Evolutionary conservation across 2,888 invertebrate species (phyloP).

Genomic region (Anagyrus pseudococci): DNA sequence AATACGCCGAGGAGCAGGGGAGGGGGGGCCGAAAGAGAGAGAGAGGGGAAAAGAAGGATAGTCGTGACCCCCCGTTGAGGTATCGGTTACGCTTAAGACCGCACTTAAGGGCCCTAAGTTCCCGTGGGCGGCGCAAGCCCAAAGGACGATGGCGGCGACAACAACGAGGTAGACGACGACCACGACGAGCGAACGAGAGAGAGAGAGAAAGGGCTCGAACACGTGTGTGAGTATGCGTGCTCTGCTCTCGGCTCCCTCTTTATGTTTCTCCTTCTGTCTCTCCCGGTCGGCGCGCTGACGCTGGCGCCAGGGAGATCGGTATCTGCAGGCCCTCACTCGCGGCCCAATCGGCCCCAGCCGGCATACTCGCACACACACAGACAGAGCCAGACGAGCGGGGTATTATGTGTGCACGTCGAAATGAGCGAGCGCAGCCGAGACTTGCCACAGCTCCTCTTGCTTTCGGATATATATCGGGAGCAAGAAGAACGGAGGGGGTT

Average conservation of each 20-base stretch:
- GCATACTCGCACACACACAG: no score
- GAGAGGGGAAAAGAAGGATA: conserved; percentile 22
- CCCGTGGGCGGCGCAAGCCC: conserved; percentile 20
- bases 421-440: no score
- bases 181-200: conserved; percentile 20
- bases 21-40: no score
- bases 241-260: background rate
- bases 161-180: no score
- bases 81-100: conserved; percentile 61
- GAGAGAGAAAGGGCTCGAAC: conserved; percentile 1
- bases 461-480: no score
- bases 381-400: no score
- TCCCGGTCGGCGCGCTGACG: conserved; percentile 44
- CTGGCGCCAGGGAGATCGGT: conserved; percentile 61
- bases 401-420: no score
- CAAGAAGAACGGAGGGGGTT: no score
- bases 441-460: no score
- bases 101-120: conserved; percentile 53
- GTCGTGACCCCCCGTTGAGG: conserved; percentile 53
- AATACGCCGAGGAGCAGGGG: background rate
- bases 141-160: conserved; percentile 26
- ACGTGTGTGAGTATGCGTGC: no score
- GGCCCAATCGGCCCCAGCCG: no score
- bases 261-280: conserved; percentile 4
- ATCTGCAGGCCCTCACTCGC: conserved; percentile 58